phyloP scores from a whole-genome alignment of 1,140 invertebrate genomes.

The Penaeus chinensis region DNA sequence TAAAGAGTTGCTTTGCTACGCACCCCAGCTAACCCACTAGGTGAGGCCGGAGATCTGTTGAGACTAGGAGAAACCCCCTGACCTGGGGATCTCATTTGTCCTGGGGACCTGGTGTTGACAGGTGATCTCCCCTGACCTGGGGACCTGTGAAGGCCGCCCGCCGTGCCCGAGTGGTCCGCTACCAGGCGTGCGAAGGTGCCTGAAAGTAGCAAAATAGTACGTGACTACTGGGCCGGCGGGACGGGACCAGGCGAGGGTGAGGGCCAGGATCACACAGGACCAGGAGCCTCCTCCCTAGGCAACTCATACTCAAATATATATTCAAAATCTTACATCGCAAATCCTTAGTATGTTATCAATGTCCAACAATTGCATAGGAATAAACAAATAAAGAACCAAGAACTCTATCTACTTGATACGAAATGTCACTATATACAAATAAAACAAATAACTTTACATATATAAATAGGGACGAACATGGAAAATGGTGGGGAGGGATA shows the following conservation, averaged over 20 bases:
- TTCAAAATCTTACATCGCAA: neutral
- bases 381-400: too few relatives aligned
- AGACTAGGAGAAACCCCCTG: constrained; percentile 45
- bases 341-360: too few relatives aligned
- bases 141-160: constrained; percentile 46
- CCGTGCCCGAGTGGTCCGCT: constrained; percentile 57
- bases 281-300: neutral
- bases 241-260: constrained; percentile 21
- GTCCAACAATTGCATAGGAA: too few relatives aligned
- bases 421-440: too few relatives aligned
- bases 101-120: constrained; percentile 39
- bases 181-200: constrained; percentile 61
- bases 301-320: constrained; percentile 10
- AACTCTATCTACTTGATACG: too few relatives aligned
- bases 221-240: constrained; percentile 56
- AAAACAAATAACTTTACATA: neutral
- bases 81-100: constrained; percentile 40
- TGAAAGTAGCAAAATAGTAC: constrained; percentile 60
- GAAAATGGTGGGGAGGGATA: too few relatives aligned
- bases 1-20: constrained; percentile 16
- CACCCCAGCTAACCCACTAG: constrained; percentile 25
- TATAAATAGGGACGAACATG: neutral
- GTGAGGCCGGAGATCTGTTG: constrained; percentile 49
- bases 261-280: constrained; percentile 3
- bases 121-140: constrained; percentile 42